Conservation (phyloP, 2,113 vertebrate species). For the Strix aluco region DNA sequence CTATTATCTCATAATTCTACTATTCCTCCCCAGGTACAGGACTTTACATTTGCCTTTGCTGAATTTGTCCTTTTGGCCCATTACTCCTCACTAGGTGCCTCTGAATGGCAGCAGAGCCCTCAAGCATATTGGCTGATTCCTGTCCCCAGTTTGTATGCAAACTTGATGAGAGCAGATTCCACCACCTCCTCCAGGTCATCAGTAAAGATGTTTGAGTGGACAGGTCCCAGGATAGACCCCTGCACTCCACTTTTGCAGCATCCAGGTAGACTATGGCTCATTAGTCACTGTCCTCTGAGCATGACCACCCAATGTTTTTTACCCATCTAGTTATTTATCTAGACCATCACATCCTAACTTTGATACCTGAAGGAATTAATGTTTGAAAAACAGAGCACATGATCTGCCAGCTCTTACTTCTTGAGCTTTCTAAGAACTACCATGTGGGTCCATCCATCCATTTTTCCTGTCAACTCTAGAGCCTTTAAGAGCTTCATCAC, state of each 20-base stretch:
- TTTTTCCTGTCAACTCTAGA: neutral
- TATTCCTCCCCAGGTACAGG: neutral
- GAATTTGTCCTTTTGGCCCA: neutral
- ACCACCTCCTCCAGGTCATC: neutral
- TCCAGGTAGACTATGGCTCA: neutral
- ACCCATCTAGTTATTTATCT: neutral
- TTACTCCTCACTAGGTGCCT: neutral
- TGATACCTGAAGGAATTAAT: neutral
- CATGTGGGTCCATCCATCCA: neutral
- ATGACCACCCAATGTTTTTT: neutral
- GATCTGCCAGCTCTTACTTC: neutral
- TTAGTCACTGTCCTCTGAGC: neutral
- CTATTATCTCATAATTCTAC: neutral
- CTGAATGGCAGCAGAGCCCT: neutral
- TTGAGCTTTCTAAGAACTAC: neutral
- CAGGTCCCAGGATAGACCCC: neutral
- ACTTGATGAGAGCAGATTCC: neutral
- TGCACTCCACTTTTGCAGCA: neutral
- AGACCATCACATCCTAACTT: neutral
- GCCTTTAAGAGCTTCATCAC: neutral
- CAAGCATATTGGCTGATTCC: fast-evolving
- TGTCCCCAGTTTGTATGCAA: neutral
- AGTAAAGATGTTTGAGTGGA: neutral
- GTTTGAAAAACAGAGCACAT: neutral
- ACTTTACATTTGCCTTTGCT: neutral